Percentiles rank a stretch among this genome's conserved stretches.
These are phyloP conservation scores for Syngnathus floridae DNA, from an alignment of 2,113 vertebrate genomes.

Conservation along the genomic window DNA sequence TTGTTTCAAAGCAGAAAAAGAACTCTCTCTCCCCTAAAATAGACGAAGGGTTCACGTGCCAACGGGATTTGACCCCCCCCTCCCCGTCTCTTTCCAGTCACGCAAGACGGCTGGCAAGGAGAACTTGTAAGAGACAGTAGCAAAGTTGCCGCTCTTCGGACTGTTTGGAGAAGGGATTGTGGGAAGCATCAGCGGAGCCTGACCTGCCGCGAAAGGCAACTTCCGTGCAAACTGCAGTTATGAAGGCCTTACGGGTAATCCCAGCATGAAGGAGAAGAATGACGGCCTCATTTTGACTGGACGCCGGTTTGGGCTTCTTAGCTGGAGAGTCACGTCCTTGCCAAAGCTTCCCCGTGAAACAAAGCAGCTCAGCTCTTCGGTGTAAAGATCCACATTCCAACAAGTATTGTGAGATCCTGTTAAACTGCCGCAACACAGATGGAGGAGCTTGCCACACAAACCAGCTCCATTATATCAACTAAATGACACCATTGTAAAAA, in stretches of 20 bases:
- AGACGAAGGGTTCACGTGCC: conserved; percentile 74
- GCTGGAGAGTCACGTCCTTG: conserved; percentile 36
- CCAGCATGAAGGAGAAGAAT: conserved; percentile 34
- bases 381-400: conserved; percentile 25
- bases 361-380: conserved; percentile 26
- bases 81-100: conserved; percentile 70
- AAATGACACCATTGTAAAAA: neutral
- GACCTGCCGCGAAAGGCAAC: conserved; percentile 36
- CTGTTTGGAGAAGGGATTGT: conserved; percentile 52
- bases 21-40: conserved; percentile 74
- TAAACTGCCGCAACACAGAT: neutral
- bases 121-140: conserved; percentile 44
- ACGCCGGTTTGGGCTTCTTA: conserved; percentile 34
- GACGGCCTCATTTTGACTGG: conserved; percentile 49
- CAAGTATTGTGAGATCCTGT: neutral
- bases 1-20: conserved; percentile 67
- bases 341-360: conserved; percentile 26
- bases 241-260: conserved; percentile 62
- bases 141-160: conserved; percentile 21
- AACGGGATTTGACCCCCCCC: conserved; percentile 56
- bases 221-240: conserved; percentile 61
- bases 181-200: conserved; percentile 51
- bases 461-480: too few relatives aligned
- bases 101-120: conserved; percentile 72
- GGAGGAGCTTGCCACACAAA: too few relatives aligned